Conservation (phyloP, 53 echinoderm and acorn worm species). For the Hippasteria phrygiana region DNA sequence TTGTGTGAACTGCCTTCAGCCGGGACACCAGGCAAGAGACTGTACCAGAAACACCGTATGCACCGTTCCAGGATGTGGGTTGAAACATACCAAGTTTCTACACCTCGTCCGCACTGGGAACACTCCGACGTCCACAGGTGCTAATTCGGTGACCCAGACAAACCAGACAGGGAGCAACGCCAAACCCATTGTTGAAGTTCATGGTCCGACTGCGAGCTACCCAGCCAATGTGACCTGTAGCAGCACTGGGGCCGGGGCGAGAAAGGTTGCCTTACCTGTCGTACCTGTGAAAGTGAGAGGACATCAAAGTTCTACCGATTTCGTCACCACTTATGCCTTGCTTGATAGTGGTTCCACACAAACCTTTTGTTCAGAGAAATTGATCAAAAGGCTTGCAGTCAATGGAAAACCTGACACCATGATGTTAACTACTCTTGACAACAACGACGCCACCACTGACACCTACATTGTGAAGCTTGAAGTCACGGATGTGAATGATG, state of each 20-base stretch:
- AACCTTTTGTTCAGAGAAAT: not conserved
- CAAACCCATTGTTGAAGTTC: not conserved
- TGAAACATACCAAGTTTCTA: constrained; percentile 70
- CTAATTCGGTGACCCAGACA: too few relatives aligned
- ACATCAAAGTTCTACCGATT: not conserved
- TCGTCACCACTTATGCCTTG: constrained; percentile 9
- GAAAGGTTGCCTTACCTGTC: constrained; percentile 37
- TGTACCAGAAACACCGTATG: constrained; percentile 51
- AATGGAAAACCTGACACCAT: not conserved
- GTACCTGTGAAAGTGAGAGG: constrained; percentile 33
- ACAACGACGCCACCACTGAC: not conserved
- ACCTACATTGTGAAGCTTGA: constrained; percentile 8
- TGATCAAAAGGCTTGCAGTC: not conserved
- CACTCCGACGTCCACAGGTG: not conserved
- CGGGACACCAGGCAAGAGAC: constrained; percentile 38
- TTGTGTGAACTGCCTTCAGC: constrained; percentile 71
- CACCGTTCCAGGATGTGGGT: constrained; percentile 62
- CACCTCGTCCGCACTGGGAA: constrained; percentile 32
- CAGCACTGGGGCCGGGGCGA: not conserved
- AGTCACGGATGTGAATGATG: not conserved
- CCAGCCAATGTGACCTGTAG: not conserved
- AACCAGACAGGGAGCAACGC: not conserved
- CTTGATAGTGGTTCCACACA: too few relatives aligned
- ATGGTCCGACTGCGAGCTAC: not conserved
- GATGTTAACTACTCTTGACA: not conserved